phyloP scores from a whole-genome alignment of 2,888 invertebrate species.

The Lasioglossum malachurum region DNA sequence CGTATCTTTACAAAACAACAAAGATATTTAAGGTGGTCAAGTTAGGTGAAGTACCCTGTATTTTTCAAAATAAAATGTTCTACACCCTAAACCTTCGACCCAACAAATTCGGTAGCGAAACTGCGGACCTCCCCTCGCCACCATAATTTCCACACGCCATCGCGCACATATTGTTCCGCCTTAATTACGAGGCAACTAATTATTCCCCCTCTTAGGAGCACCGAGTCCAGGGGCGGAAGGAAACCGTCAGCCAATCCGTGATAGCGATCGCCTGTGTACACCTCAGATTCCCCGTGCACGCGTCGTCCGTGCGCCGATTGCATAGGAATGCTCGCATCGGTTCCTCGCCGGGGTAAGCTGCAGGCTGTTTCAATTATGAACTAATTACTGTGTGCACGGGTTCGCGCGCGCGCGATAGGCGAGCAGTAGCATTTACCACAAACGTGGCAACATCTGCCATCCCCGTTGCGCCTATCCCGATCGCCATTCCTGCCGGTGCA shows the following conservation, averaged over 20 bases:
- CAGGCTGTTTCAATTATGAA: constrained; percentile 78
- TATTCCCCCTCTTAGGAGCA: background rate
- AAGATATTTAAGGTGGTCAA: too few species aligned
- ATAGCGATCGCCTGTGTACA: background rate
- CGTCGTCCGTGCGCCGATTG: constrained; percentile 9
- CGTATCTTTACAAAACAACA: too few species aligned
- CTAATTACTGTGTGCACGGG: constrained; percentile 74
- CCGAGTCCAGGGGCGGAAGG: background rate
- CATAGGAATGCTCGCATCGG: constrained; percentile 29
- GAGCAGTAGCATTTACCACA: constrained; percentile 75
- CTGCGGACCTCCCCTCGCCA: background rate
- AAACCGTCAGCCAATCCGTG: background rate
- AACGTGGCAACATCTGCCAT: constrained; percentile 78
- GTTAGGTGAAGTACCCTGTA: too few species aligned
- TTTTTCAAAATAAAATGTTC: background rate
- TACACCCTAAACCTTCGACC: background rate
- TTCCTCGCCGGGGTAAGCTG: constrained; percentile 13
- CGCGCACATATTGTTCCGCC: background rate
- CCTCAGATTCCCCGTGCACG: background rate
- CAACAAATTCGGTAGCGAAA: background rate
- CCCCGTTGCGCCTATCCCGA: constrained; percentile 63
- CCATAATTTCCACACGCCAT: background rate
- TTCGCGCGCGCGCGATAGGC: constrained; percentile 40
- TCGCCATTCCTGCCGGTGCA: constrained; percentile 58
- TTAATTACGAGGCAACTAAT: constrained; percentile 10